These are phyloP conservation scores for Gambusia holbrooki DNA, from an alignment of 2,113 vertebrate genomes.

Conservation along the genomic window DNA sequence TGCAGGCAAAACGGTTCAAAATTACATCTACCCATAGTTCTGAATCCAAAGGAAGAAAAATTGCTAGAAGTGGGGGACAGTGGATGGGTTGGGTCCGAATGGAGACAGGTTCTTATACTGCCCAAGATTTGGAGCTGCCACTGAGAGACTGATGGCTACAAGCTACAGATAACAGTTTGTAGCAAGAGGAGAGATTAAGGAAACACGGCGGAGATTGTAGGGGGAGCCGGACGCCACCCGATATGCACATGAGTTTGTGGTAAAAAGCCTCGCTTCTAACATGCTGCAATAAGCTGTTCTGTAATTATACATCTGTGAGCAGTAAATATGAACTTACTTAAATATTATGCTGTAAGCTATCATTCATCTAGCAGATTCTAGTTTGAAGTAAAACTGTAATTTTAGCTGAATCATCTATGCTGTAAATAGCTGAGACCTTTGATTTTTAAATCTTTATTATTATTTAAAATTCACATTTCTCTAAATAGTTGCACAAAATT, in stretches of 20 bases:
- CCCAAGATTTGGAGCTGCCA: constrained; percentile 71
- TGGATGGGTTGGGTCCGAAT: neutral
- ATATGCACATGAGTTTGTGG: constrained; percentile 34
- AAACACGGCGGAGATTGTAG: constrained; percentile 61
- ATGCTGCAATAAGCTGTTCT: constrained; percentile 61
- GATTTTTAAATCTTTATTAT: neutral
- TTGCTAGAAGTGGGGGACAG: constrained; percentile 13
- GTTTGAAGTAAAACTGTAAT: constrained; percentile 21
- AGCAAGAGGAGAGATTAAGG: constrained; percentile 61
- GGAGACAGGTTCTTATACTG: constrained; percentile 49
- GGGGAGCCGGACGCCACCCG: constrained; percentile 52
- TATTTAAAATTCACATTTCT: constrained; percentile 23
- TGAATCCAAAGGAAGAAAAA: constrained; percentile 29
- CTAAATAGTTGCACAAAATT: constrained; percentile 54
- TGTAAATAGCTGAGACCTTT: neutral
- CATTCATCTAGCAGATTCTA: constrained; percentile 15
- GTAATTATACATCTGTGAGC: constrained; percentile 63
- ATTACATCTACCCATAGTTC: constrained; percentile 12
- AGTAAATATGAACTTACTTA: constrained; percentile 44
- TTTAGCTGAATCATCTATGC: neutral
- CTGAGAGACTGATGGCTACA: constrained; percentile 66
- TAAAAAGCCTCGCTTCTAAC: constrained; percentile 45
- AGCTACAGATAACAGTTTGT: constrained; percentile 69
- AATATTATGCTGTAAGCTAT: constrained; percentile 22
- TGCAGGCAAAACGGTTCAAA: neutral